Evolutionary conservation across 2,888 invertebrate species (phyloP).

Genomic region (Carterocephalus palaemon): DNA sequence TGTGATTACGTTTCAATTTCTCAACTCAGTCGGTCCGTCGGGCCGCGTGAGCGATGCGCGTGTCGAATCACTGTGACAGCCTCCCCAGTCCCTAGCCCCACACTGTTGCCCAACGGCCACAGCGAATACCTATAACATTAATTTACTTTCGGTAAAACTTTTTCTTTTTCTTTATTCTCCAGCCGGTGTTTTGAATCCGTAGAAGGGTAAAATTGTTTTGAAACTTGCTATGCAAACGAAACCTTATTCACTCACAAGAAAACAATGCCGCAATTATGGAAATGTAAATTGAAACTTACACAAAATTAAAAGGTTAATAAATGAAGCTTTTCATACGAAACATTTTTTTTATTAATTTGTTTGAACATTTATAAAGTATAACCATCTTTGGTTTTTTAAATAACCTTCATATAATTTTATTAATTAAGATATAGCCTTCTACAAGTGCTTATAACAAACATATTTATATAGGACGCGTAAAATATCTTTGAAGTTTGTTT

Average conservation of each 20-base stretch:
- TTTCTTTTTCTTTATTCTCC: constrained; percentile 7
- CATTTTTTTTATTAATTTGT: too few species aligned
- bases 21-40: constrained; percentile 72
- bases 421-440: too few species aligned
- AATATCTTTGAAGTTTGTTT: constrained; percentile 4
- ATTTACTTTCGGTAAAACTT: constrained; percentile 16
- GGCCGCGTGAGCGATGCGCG: constrained; percentile 65
- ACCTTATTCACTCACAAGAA: too few species aligned
- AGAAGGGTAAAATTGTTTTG: background rate
- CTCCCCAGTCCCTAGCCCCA: constrained; percentile 29
- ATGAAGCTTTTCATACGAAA: too few species aligned
- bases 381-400: too few species aligned
- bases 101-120: constrained; percentile 26
- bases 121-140: constrained; percentile 16
- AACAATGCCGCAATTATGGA: too few species aligned
- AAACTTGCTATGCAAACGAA: too few species aligned
- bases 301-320: too few species aligned
- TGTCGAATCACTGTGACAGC: constrained; percentile 54
- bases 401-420: too few species aligned
- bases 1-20: constrained; percentile 70
- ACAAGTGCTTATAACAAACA: background rate
- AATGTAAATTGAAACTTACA: too few species aligned
- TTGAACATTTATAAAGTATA: too few species aligned
- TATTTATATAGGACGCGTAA: background rate
- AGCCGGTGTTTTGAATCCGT: background rate